Evolutionary conservation across 2,888 invertebrate species (phyloP).

Genomic region (Opisthograptis luteolata): DNA sequence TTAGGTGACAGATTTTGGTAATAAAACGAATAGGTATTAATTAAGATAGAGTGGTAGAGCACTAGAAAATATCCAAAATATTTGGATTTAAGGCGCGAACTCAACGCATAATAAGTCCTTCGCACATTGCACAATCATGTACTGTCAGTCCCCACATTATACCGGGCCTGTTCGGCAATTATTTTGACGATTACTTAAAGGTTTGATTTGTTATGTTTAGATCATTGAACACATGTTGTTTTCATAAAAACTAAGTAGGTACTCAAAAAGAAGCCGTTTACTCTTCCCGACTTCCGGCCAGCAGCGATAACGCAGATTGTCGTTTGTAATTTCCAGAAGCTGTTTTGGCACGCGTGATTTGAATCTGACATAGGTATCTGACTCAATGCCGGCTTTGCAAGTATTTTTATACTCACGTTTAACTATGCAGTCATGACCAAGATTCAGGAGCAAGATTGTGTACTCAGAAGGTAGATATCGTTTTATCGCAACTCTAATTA

Average conservation of each 20-base stretch:
- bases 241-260: neutral
- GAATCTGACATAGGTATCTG: slow-evolving; percentile 59
- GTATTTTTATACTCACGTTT: slow-evolving; percentile 49
- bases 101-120: no score
- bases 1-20: no score
- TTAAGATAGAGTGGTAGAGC: no score
- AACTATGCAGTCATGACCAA: slow-evolving; percentile 43
- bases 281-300: slow-evolving; percentile 60
- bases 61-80: no score
- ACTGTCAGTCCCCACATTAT: no score
- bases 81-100: no score
- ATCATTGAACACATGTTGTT: neutral
- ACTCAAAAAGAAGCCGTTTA: neutral
- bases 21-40: no score
- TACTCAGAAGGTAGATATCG: slow-evolving; percentile 55
- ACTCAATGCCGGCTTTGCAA: slow-evolving; percentile 49
- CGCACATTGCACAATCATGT: no score
- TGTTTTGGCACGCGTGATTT: slow-evolving; percentile 60
- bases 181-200: no score
- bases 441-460: slow-evolving; percentile 53
- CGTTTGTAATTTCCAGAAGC: slow-evolving; percentile 69
- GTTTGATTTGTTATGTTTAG: no score
- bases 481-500: slow-evolving; percentile 70
- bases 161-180: no score
- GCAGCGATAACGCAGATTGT: slow-evolving; percentile 58